phyloP scores from a whole-genome alignment of 1,140 invertebrate genomes.

The Zophobas atratus region DNA sequence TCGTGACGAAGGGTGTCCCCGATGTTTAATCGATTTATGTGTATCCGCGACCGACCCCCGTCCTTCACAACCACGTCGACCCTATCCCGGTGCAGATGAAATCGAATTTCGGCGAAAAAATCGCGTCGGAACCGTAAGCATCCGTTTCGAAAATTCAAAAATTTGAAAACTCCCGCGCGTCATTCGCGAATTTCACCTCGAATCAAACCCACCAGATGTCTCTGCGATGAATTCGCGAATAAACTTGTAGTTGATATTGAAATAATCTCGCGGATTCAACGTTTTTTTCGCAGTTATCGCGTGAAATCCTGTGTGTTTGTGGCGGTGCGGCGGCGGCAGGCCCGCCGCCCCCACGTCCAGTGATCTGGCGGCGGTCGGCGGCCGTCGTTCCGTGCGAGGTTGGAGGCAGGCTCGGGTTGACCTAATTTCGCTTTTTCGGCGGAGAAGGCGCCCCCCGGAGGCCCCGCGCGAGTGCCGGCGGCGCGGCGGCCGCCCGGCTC shows the following conservation, averaged over 20 bases:
- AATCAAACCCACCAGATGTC: constrained; percentile 23
- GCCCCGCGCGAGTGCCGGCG: background rate
- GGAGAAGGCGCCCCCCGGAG: constrained; percentile 4
- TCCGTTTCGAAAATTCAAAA: background rate
- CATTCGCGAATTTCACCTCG: constrained; percentile 34
- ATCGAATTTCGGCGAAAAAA: too few relatives aligned
- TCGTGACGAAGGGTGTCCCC: background rate
- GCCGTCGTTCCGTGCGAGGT: constrained; percentile 12
- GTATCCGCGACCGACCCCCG: too few relatives aligned
- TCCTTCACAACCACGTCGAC: too few relatives aligned
- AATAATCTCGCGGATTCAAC: constrained; percentile 27
- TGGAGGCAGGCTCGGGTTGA: constrained; percentile 34
- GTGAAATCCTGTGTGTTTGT: background rate
- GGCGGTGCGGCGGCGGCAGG: background rate
- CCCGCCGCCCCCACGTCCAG: constrained; percentile 13
- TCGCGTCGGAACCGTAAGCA: too few relatives aligned
- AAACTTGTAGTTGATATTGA: constrained; percentile 41
- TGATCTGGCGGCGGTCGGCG: constrained; percentile 20
- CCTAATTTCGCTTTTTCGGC: constrained; percentile 32
- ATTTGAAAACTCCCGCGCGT: constrained; percentile 26
- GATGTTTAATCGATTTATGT: constrained; percentile 5
- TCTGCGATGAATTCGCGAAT: constrained; percentile 36
- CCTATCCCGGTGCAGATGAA: too few relatives aligned
- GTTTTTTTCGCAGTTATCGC: constrained; percentile 5
- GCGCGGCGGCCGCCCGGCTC: background rate